Evolutionary conservation across 2,797 vertebrate species (phyloP), one percentile per base, ranked within the genome.

Genomic region (Adelosebastes latens): DNA sequence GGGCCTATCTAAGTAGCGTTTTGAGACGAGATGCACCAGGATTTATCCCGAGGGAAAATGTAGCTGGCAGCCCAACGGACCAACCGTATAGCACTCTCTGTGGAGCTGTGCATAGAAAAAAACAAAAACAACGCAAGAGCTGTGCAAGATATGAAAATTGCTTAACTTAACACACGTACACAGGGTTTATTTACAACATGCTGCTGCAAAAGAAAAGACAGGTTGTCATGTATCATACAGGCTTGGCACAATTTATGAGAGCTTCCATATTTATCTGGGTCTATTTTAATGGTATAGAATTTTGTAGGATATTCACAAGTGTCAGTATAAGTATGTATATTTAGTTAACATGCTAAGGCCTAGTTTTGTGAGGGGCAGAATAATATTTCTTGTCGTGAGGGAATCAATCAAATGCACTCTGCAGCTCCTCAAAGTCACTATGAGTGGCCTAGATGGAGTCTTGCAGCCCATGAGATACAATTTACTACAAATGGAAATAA

Each of bases 1-100:
- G 89, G 93, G 80, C 79, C 69, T 53, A 59, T 91, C 80, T 87
- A 91, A 89, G 90, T 80, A 89, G 89, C 53, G 62, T 87, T 94
- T 88, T 89, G 85, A 93, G 89, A 90, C 67, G 52, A 85, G 89
- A 86, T 80, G 85, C 80, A 80, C 83, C 31, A 22, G 68, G 82
- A 90, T 82, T 83, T 75, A 53, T 92, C 91, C 88, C 86, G 1
- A 24, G 89, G 91, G 91, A 87, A 10, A 75, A 42, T 36, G 71
- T 64, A 91, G 87, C 92, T 80, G 88, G 85, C 87, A 87, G 82
- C 86, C 70, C 74, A n/a, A 77, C 34, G 78, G 93, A 88, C 80
- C 80, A 73, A 81, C 81, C 79, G 5, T 81, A 75, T 31, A 81
- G 81, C 75, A 6, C 53, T 79, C 74, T 84, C 80, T 59, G 79